These are phyloP conservation scores for Phalacrocorax aristotelis DNA, from an alignment of 2,113 vertebrate species.

Conservation along the genomic window DNA sequence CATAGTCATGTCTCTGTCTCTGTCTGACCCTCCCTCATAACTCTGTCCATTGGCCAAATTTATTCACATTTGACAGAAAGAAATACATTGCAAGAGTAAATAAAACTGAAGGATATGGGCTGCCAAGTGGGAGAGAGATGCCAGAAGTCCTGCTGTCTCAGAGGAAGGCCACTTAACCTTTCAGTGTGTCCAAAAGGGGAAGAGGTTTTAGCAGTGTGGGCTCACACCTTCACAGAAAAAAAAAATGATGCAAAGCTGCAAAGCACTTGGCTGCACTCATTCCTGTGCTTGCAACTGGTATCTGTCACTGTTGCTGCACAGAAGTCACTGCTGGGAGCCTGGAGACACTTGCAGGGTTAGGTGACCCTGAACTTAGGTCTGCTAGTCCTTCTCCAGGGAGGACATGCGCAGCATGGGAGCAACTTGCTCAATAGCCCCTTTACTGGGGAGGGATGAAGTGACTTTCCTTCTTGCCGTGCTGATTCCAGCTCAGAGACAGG, in stretches of 20 bases:
- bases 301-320: background rate
- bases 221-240: background rate
- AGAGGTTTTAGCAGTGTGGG: background rate
- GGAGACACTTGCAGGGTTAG: background rate
- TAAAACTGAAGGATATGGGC: background rate
- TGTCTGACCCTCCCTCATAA: background rate
- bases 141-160: conserved; percentile 21
- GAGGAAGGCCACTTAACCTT: conserved; percentile 27
- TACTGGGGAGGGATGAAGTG: background rate
- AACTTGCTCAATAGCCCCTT: background rate
- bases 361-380: background rate
- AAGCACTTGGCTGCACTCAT: background rate
- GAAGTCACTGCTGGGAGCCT: background rate
- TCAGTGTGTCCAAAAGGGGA: background rate
- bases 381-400: background rate
- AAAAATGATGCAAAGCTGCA: background rate
- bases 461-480: accelerated
- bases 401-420: background rate
- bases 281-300: background rate
- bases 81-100: conserved; percentile 32
- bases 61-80: background rate
- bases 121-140: background rate
- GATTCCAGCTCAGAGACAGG: background rate
- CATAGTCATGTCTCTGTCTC: background rate
- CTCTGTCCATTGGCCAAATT: background rate